Conservation (phyloP, 2,888 invertebrate species). For the Germaria angustata region DNA sequence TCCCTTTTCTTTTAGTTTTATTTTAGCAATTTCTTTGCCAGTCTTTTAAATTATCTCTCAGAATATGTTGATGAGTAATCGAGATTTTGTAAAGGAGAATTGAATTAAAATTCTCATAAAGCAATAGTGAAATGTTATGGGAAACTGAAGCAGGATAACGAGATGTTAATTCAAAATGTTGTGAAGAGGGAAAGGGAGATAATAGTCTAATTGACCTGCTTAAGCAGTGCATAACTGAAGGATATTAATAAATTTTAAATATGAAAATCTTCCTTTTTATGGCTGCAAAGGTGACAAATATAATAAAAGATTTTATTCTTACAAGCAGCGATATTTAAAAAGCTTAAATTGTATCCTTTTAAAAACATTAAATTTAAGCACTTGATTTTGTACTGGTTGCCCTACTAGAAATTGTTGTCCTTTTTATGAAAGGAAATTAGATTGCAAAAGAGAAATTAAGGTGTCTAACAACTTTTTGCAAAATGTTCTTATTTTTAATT, state of each 20-base stretch:
- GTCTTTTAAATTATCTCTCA: constrained; percentile 16
- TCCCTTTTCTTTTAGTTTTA: not conserved
- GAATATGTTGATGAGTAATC: constrained; percentile 39
- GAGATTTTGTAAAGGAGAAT: constrained; percentile 24
- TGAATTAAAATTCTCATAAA: constrained; percentile 43
- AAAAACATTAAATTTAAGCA: not conserved
- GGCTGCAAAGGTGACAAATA: not conserved
- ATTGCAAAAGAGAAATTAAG: no score
- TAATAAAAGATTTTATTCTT: not conserved
- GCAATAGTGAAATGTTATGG: constrained; percentile 18
- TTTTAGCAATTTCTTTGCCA: not conserved
- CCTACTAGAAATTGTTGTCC: not conserved
- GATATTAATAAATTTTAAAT: not conserved
- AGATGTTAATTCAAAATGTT: not conserved
- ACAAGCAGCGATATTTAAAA: not conserved
- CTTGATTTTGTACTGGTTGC: no score
- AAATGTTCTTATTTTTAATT: no score
- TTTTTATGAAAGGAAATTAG: no score
- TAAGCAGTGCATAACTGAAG: not conserved
- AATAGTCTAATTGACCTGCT: constrained; percentile 23
- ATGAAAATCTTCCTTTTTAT: not conserved
- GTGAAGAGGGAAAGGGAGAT: not conserved
- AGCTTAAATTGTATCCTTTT: not conserved
- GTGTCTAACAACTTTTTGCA: no score
- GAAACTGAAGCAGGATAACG: constrained; percentile 2